Base-by-base conservation (phyloP, 2,888 invertebrate species). In the Rhogogaster chlorosoma region DNA sequence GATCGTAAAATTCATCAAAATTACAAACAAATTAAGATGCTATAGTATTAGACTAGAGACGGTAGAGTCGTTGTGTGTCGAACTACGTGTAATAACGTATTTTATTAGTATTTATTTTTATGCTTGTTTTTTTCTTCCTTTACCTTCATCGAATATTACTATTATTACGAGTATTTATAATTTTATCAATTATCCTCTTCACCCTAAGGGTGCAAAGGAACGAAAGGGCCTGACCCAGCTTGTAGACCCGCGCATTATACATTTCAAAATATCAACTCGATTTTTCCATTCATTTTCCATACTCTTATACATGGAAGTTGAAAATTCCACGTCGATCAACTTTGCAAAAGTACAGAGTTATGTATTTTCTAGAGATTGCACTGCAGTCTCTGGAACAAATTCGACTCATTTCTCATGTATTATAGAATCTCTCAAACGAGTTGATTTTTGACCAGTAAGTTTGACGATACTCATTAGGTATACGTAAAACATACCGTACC, bases 31-130 rank as follows among this genome's bases (percentile, higher is more conserved):
- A 38, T 87, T 45, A 45, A 45, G 86, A 73, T 84, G 85, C 87
- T 90, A 90, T 49, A 45, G 7, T 38, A 77, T 61, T 61, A 88
- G 87, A 89, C 88, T 91, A 91, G 88, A 91, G 89, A 91, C 91
- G 90, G 89, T 90, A 90, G 89, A 90, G 88, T 91, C 91, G 91
- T 91, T 91, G 91, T 91, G 89, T 91, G 89, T 88, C 89, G 89
- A 83, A 83, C 83, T 85, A 85, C 70, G 45, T 61, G 26, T 84
- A 80, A 26, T 80, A 80, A 61, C 75, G 45, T 70, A 70, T 70
- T 36, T 36, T 70, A 36, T 29, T 67, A 32, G 26, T 29, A 32
- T 67, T 67, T 70, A 70, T 15, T 70, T 36, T 36, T 29, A 36
- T 32, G 22, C 26, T 75, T 45, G 22, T 75, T 75, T 15, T n/a